A percentile compares a stretch with the other conserved stretches of the same genome.
Evolutionary conservation across 2,888 invertebrate species (phyloP).

Genomic region (Temnothorax rugatulus): DNA sequence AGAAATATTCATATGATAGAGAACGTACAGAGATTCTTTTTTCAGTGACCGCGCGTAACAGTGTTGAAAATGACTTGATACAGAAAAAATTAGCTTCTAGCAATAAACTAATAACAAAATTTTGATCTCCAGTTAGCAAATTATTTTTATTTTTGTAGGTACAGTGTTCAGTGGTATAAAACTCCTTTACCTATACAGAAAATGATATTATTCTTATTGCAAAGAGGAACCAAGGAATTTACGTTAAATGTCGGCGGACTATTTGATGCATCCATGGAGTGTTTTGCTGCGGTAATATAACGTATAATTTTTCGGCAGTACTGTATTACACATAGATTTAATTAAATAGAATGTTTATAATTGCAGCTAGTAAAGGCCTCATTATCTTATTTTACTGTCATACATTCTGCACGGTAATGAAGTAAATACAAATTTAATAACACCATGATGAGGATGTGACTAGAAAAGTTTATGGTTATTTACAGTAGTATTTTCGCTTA

Average conservation of each 20-base stretch:
- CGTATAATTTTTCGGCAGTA: not conserved
- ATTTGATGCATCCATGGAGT: not conserved
- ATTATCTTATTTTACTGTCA: slow-evolving; percentile 16
- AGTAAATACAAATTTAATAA: not conserved
- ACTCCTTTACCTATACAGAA: not conserved
- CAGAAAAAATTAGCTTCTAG: not conserved
- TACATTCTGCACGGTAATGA: not conserved
- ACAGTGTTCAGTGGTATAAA: slow-evolving; percentile 1
- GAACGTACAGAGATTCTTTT: not conserved
- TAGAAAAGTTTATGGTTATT: no score
- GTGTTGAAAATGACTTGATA: not conserved
- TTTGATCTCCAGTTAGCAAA: not conserved
- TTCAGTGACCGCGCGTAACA: not conserved
- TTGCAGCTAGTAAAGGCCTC: not conserved
- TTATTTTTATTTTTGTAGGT: not conserved
- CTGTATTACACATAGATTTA: not conserved
- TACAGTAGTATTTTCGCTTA: not conserved
- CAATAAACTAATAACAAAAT: not conserved
- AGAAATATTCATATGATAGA: not conserved
- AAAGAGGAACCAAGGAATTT: not conserved
- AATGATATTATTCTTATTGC: slow-evolving; percentile 17
- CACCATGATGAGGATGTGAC: not conserved
- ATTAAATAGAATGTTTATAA: not conserved
- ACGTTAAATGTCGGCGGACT: not conserved
- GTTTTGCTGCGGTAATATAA: not conserved